Conservation (phyloP, 2,113 vertebrate species). For the Corythornis madagascariensis region DNA sequence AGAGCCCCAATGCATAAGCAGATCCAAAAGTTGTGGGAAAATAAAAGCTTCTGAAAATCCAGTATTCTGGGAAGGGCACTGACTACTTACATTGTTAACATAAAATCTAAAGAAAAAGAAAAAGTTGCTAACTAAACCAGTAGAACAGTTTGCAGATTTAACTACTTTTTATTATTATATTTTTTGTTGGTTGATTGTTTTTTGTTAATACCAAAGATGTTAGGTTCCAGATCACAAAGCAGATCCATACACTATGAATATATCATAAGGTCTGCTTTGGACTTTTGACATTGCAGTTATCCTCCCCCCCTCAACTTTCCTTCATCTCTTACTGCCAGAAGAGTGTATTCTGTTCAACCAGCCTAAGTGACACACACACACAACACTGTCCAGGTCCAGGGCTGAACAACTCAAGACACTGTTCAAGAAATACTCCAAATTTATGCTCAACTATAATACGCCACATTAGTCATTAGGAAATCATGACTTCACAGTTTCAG, state of each 20-base stretch:
- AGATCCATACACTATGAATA: background rate
- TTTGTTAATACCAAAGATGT: background rate
- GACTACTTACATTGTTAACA: background rate
- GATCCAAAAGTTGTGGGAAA: background rate
- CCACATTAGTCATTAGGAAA: background rate
- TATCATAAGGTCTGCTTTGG: background rate
- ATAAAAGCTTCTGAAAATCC: background rate
- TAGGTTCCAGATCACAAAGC: background rate
- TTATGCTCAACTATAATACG: background rate
- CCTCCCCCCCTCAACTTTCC: background rate
- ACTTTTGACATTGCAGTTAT: background rate
- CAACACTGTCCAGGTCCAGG: background rate
- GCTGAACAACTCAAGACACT: background rate
- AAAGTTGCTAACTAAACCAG: background rate
- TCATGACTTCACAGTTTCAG: background rate
- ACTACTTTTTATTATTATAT: background rate
- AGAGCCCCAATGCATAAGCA: background rate
- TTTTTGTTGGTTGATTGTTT: too few species aligned
- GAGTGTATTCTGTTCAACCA: background rate
- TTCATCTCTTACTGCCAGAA: background rate
- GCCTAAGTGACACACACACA: background rate
- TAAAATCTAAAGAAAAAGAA: background rate
- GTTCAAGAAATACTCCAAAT: background rate
- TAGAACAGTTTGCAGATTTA: background rate
- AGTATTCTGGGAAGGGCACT: background rate